Percentiles rank a stretch among this genome's conserved stretches.
Evolutionary conservation across 1,140 invertebrate species (phyloP).

Genomic region (Elysia chlorotica): DNA sequence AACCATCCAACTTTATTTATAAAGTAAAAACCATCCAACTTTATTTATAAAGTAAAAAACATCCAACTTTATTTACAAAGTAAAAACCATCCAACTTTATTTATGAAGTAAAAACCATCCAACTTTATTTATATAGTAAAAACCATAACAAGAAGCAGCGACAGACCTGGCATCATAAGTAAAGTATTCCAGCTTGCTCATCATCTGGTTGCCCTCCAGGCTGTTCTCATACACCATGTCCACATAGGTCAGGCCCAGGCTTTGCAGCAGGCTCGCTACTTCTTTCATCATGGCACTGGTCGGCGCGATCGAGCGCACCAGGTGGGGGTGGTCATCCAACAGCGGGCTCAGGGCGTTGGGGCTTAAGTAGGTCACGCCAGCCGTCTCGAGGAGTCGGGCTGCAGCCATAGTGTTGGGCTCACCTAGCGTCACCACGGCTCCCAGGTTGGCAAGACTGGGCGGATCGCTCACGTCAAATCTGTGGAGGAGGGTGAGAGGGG

Average conservation of each 20-base stretch:
- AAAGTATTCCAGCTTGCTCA: background rate
- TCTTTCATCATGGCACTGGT: slow-evolving; percentile 7
- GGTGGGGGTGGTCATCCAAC: slow-evolving; percentile 72
- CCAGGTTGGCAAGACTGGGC: slow-evolving; percentile 30
- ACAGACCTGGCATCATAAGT: background rate
- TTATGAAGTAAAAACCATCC: too few species aligned
- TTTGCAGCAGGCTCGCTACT: background rate
- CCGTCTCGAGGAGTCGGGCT: slow-evolving; percentile 38
- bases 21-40: too few species aligned
- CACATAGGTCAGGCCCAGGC: slow-evolving; percentile 4
- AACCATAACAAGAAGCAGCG: too few species aligned
- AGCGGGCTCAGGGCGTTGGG: slow-evolving; percentile 78
- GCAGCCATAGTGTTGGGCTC: slow-evolving; percentile 41
- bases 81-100: too few species aligned
- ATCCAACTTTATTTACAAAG: too few species aligned
- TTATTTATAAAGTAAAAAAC: too few species aligned
- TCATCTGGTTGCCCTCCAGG: too few species aligned
- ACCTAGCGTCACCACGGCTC: slow-evolving; percentile 48
- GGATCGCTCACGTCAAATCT: background rate
- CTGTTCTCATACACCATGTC: slow-evolving; percentile 10
- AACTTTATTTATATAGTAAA: too few species aligned
- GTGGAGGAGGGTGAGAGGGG: too few species aligned
- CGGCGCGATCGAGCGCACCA: slow-evolving; percentile 78
- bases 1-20: too few species aligned
- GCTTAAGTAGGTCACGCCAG: slow-evolving; percentile 65